Evolutionary conservation across 2,888 invertebrate species (phyloP), one percentile per base, ranked within the genome.

Genomic region (Trichogramma evanescens): DNA sequence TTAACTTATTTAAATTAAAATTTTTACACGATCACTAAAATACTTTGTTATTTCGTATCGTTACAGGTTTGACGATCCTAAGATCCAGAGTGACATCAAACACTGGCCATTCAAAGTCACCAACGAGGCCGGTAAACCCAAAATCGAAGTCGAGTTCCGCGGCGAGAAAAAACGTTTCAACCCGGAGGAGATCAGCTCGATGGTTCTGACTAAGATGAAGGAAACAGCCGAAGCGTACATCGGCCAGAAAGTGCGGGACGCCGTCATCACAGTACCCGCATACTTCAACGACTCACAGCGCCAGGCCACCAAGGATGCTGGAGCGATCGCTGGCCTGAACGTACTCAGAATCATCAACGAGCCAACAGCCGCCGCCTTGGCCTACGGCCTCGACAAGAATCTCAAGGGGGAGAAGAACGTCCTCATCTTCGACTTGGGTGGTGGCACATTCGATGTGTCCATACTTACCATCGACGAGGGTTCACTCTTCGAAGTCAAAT

Each of bases 101-200:
- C 87, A 88, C 71, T 92, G 91, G 91, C 89, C 91, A 4, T 92
- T 92, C 79, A 83, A 83, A 70, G 87, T 89, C 9, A 74, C 86
- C 66, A 84, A 77, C 68, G 86, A 86, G 56, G 76, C 79, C 52
- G 82, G 85, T 49, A 88, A 87, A 69, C 87, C 87, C 1, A 87
- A 86, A 73, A 85, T 88, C 58, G 82, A 84, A 71, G 83, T 87
- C 0, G 84, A 86, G 67, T 86, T 84, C 76, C 86, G 86, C 67
- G 86, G 86, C 0, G 85, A 86, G 72, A 68, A 67, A 43, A 88
- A 88, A 72, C 79, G 74, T 62, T 88, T 88, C 71, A 82, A 84
- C 45, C 87, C 88, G 0, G 88, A 88, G 74, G 88, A 88, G 75
- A 80, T 88, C 72, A 86, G 86, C 73, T 86, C 87, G 58, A 88